Conservation (phyloP, 2,797 vertebrate species). For the Leptodactylus fallax region DNA sequence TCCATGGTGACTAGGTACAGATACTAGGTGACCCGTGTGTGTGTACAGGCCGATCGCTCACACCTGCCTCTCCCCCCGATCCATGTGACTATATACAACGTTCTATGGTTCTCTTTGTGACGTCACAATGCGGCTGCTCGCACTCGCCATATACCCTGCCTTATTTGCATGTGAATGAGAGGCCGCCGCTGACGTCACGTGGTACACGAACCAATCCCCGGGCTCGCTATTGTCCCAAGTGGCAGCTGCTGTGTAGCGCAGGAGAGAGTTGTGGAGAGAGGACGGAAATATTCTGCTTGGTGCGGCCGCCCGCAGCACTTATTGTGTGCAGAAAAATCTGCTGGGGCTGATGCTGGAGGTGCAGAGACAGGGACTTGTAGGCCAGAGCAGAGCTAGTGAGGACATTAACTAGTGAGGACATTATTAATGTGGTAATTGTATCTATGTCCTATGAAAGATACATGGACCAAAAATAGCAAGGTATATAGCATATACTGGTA, state of each 20-base stretch:
- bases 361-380: too few relatives aligned
- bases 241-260: constrained; percentile 56
- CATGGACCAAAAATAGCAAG: too few relatives aligned
- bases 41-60: constrained; percentile 28
- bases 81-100: constrained; percentile 58
- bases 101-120: constrained; percentile 55
- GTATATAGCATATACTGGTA: too few relatives aligned
- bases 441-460: too few relatives aligned
- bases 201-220: constrained; percentile 34
- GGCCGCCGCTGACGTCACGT: constrained; percentile 45
- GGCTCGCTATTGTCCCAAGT: constrained; percentile 46
- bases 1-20: constrained; percentile 28
- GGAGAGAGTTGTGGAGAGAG: not conserved
- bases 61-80: constrained; percentile 56
- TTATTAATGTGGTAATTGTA: too few relatives aligned
- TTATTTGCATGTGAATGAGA: constrained; percentile 61
- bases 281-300: constrained; percentile 7
- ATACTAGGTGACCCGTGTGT: not conserved
- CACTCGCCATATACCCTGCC: constrained; percentile 47
- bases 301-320: not conserved
- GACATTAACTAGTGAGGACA: too few relatives aligned
- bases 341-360: too few relatives aligned
- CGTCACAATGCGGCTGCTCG: constrained; percentile 60
- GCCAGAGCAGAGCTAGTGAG: too few relatives aligned
- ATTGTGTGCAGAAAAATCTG: not conserved